Conservation (phyloP, 2,113 vertebrate species). For the Columbina picui region DNA sequence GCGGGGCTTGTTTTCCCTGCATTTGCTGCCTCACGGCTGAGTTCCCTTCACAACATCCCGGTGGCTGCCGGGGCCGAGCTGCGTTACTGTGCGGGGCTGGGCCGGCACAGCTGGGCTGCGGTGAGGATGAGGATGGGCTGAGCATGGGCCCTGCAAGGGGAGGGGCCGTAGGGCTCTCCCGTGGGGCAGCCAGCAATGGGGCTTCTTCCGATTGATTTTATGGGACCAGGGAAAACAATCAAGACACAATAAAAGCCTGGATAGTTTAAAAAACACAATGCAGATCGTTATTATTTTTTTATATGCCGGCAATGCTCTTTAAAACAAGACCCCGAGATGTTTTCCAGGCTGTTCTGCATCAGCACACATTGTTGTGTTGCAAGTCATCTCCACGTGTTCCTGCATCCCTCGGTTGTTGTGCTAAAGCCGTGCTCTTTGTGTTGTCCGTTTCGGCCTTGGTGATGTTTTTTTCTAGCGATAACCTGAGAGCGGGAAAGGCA, state of each 20-base stretch:
- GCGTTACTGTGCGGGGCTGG: not conserved
- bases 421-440: not conserved
- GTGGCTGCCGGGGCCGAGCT: not conserved
- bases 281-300: not conserved
- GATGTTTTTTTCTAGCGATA: not conserved
- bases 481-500: not conserved
- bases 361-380: accelerated
- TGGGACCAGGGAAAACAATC: not conserved
- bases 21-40: not conserved
- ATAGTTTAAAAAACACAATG: accelerated
- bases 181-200: not conserved
- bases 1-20: not conserved
- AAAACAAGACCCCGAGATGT: not conserved
- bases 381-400: not conserved
- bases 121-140: too few species aligned
- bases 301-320: not conserved
- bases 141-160: not conserved
- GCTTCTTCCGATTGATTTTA: not conserved
- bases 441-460: not conserved
- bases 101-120: too few species aligned
- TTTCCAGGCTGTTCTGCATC: not conserved
- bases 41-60: not conserved
- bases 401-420: not conserved
- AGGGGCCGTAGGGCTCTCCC: not conserved
- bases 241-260: not conserved